Evolutionary conservation across 2,797 vertebrate species (phyloP).

Genomic region (Sebastes trivittatus): DNA sequence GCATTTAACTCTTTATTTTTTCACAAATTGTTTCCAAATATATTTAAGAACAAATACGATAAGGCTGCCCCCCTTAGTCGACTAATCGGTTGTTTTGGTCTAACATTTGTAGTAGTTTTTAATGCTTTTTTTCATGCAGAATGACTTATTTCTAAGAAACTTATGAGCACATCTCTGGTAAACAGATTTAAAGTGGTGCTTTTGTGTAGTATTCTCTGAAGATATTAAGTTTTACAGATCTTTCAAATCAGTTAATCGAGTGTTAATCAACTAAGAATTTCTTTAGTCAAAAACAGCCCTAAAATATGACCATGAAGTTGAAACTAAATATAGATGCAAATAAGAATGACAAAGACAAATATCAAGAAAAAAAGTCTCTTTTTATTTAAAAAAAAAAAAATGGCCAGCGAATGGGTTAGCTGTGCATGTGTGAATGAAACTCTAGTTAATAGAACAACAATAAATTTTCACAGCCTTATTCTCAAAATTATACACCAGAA

Average conservation of each 20-base stretch:
- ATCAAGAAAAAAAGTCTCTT: slow-evolving; percentile 72
- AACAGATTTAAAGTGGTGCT: too few relatives aligned
- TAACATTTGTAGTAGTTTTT: too few relatives aligned
- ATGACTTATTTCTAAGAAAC: too few relatives aligned
- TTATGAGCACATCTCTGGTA: too few relatives aligned
- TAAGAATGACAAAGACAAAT: slow-evolving; percentile 59
- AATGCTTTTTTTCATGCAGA: too few relatives aligned
- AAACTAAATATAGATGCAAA: slow-evolving; percentile 11
- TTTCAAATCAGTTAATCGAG: too few relatives aligned
- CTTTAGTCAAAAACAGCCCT: too few relatives aligned
- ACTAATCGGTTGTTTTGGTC: too few relatives aligned
- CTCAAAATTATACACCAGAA: slow-evolving; percentile 80
- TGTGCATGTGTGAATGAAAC: slow-evolving; percentile 88
- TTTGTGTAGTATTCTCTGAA: too few relatives aligned
- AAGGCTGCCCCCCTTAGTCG: too few relatives aligned
- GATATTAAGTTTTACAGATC: too few relatives aligned
- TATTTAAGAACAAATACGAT: background rate
- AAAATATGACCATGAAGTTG: background rate
- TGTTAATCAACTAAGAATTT: too few relatives aligned
- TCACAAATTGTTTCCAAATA: slow-evolving; percentile 3
- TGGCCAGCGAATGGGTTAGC: slow-evolving; percentile 93
- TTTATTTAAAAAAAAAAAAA: slow-evolving; percentile 73
- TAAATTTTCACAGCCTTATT: slow-evolving; percentile 80
- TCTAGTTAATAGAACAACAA: slow-evolving; percentile 84
- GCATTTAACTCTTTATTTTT: background rate